A percentile compares a stretch with the other conserved stretches of the same genome.
phyloP scores from a whole-genome alignment of 2,888 invertebrate species.

The Agapetus fuscipes region DNA sequence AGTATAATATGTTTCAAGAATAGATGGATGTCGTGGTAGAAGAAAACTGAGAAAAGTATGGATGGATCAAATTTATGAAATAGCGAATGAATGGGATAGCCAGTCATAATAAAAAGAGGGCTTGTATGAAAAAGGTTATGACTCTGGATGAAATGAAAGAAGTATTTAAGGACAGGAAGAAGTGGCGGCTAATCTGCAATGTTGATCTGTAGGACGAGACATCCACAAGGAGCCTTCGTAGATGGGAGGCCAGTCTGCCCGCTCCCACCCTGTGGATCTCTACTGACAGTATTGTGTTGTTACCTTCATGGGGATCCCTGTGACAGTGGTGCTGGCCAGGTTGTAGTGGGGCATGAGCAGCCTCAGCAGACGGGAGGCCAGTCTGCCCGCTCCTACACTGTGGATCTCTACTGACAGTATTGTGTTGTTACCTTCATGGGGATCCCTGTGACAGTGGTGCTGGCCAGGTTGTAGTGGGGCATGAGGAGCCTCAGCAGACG shows the following conservation, averaged over 20 bases:
- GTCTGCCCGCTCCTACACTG: slow-evolving; percentile 63
- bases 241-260: slow-evolving; percentile 59
- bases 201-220: background rate
- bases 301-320: slow-evolving; percentile 97
- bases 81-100: no score
- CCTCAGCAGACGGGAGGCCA: slow-evolving; percentile 65
- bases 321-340: slow-evolving; percentile 91
- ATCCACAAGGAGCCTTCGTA: slow-evolving; percentile 66
- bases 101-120: no score
- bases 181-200: no score
- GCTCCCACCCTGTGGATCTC: slow-evolving; percentile 77
- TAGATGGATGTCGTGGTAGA: no score
- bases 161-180: no score
- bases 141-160: no score
- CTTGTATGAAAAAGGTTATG: no score
- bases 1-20: no score
- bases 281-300: slow-evolving; percentile 43
- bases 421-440: slow-evolving; percentile 95
- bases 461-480: slow-evolving; percentile 83
- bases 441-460: slow-evolving; percentile 95
- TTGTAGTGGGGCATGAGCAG: slow-evolving; percentile 79
- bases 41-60: no score
- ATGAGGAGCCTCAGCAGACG: slow-evolving; percentile 67
- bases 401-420: slow-evolving; percentile 74
- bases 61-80: no score